These are phyloP conservation scores for Eulemur rubriventer DNA, from an alignment of 2,797 vertebrate genomes.

Conservation along the genomic window DNA sequence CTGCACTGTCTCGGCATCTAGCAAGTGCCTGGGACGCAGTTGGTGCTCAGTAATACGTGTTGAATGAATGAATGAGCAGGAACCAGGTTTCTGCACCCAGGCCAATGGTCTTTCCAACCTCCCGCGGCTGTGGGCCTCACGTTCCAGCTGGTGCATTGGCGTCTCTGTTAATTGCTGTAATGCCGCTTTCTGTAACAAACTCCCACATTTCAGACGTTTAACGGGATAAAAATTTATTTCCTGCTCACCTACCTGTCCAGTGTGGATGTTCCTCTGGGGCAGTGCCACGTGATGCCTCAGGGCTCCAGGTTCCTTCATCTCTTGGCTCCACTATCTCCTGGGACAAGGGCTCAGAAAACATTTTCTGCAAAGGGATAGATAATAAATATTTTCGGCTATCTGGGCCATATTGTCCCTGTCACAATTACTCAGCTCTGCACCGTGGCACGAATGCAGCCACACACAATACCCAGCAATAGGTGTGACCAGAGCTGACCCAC, in stretches of 20 bases:
- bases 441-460: background rate
- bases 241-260: no score
- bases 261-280: no score
- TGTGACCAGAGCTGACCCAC: no score
- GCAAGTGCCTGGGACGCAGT: rapidly evolving
- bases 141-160: rapidly evolving
- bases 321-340: background rate
- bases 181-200: background rate
- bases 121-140: rapidly evolving
- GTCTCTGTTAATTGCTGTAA: background rate
- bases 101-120: background rate
- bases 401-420: background rate
- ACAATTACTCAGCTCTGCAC: no score
- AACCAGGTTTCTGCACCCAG: background rate
- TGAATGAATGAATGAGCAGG: background rate
- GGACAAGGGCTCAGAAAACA: background rate
- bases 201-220: background rate
- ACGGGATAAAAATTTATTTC: background rate
- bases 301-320: background rate
- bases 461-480: background rate
- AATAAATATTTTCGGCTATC: background rate
- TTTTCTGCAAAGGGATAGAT: background rate
- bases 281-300: rapidly evolving
- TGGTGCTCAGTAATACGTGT: background rate
- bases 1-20: no score